Conservation (phyloP, 2,888 invertebrate genomes). For the Drosophila formosana region DNA sequence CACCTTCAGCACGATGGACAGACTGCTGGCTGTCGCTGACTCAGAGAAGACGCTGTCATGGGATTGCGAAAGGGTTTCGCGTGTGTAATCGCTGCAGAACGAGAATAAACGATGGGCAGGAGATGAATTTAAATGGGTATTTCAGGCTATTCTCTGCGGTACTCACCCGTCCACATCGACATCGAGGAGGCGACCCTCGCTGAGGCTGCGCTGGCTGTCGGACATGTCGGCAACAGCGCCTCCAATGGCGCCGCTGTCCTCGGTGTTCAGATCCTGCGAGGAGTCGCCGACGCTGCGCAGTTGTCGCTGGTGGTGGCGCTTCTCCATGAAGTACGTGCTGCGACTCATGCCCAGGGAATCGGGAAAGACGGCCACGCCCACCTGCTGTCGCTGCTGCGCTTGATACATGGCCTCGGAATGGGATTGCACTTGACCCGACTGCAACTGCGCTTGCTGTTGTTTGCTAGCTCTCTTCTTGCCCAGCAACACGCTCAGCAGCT, state of each 20-base stretch:
- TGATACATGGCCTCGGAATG: slow-evolving; percentile 59
- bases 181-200: slow-evolving; percentile 82
- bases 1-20: slow-evolving; percentile 85
- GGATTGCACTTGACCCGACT: slow-evolving; percentile 26
- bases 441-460: slow-evolving; percentile 40
- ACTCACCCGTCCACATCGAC: slow-evolving; percentile 80
- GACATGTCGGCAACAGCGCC: slow-evolving; percentile 79
- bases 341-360: slow-evolving; percentile 66
- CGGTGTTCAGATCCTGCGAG: slow-evolving; percentile 77
- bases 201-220: slow-evolving; percentile 85
- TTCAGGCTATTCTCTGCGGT: background rate
- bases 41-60: slow-evolving; percentile 96
- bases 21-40: slow-evolving; percentile 85
- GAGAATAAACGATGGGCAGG: background rate
- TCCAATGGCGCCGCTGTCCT: slow-evolving; percentile 56
- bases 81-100: slow-evolving; percentile 80
- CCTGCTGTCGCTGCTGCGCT: slow-evolving; percentile 70
- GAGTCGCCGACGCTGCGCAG: slow-evolving; percentile 80
- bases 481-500: slow-evolving; percentile 67
- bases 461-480: slow-evolving; percentile 68
- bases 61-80: slow-evolving; percentile 91
- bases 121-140: background rate
- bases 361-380: slow-evolving; percentile 81
- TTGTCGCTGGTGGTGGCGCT: slow-evolving; percentile 75
- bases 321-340: slow-evolving; percentile 73